Evolutionary conservation across 2,888 invertebrate genomes (phyloP).

Genomic region (Acanthosepion pharaonis): DNA sequence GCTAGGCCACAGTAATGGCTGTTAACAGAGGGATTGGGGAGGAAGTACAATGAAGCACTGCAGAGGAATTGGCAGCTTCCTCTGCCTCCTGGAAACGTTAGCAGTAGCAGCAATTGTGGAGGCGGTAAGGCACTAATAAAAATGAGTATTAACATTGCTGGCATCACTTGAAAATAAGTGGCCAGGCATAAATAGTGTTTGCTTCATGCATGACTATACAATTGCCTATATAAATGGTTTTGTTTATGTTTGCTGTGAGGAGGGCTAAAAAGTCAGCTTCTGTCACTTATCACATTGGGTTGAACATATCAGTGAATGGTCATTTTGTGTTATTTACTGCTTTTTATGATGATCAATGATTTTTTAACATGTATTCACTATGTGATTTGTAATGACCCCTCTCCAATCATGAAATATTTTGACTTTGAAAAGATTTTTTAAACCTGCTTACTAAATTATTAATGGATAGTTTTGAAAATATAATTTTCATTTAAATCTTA

Average conservation of each 20-base stretch:
- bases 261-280: neutral
- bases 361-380: neutral
- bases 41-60: neutral
- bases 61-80: neutral
- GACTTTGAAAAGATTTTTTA: too few relatives aligned
- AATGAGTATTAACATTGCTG: slow-evolving; percentile 33
- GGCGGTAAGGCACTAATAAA: neutral
- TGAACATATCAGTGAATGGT: neutral
- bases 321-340: neutral
- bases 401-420: too few relatives aligned
- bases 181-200: neutral
- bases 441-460: too few relatives aligned
- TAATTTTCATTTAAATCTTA: too few relatives aligned
- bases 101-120: neutral
- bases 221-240: neutral
- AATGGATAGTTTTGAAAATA: too few relatives aligned
- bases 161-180: slow-evolving; percentile 20
- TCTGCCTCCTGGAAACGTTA: neutral
- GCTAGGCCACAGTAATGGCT: neutral
- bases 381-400: too few relatives aligned
- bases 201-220: neutral
- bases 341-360: neutral
- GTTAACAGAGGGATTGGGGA: neutral
- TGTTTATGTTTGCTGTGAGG: neutral
- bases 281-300: neutral